Percentiles rank a stretch among this genome's conserved stretches.
phyloP scores from a whole-genome alignment of 2,113 vertebrate genomes.

The Camarhynchus parvulus region DNA sequence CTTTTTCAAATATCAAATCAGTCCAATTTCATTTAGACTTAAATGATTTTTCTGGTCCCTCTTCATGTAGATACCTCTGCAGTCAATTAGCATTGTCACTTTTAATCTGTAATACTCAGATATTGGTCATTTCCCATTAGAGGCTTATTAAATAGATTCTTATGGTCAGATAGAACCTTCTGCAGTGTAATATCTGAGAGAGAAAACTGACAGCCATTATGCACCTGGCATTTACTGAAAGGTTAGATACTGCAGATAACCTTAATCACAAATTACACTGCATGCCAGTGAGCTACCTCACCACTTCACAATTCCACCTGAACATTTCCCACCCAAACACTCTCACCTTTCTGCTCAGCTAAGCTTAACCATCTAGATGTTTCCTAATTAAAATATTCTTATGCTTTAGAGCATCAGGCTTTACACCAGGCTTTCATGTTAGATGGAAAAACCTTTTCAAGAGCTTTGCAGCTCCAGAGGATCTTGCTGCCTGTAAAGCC shows the following conservation, averaged over 20 bases:
- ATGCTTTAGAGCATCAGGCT: not conserved
- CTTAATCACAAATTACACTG: conserved; percentile 88
- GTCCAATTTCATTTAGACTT: conserved; percentile 93
- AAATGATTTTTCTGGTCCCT: conserved; percentile 92
- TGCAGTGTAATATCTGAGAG: conserved; percentile 78
- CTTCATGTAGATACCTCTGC: conserved; percentile 87
- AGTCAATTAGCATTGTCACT: conserved; percentile 97
- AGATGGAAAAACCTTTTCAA: not conserved
- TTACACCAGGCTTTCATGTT: not conserved
- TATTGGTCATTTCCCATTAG: conserved; percentile 94
- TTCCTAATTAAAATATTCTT: conserved; percentile 35
- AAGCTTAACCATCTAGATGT: not conserved
- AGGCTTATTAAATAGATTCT: conserved; percentile 88
- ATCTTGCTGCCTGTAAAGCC: not conserved
- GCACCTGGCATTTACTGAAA: conserved; percentile 92
- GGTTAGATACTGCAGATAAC: conserved; percentile 87
- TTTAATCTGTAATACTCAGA: conserved; percentile 91
- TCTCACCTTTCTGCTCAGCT: not conserved
- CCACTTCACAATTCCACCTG: not conserved
- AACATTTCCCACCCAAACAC: not conserved
- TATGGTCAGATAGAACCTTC: conserved; percentile 84
- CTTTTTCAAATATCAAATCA: conserved; percentile 87
- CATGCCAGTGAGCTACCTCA: conserved; percentile 78
- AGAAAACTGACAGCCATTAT: conserved; percentile 87
- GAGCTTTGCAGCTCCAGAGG: not conserved